Evolutionary conservation across 2,888 invertebrate genomes (phyloP).

Genomic region (Synergus laeviventris): DNA sequence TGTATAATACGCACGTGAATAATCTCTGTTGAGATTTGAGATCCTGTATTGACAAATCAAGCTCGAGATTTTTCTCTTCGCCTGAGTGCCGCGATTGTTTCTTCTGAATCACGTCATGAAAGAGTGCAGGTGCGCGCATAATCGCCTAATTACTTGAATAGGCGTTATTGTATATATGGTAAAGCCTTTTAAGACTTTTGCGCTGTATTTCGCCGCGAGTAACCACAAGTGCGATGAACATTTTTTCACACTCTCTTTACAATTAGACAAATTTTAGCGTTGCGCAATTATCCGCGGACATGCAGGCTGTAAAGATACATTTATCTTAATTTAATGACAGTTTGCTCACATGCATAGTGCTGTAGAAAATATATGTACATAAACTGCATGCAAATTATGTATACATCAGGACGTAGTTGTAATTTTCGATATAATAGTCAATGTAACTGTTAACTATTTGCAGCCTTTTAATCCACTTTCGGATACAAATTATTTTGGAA

Average conservation of each 20-base stretch:
- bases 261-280: not conserved
- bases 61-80: not conserved
- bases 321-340: not conserved
- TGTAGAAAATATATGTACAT: too few relatives aligned
- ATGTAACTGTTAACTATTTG: too few relatives aligned
- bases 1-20: not conserved
- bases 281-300: not conserved
- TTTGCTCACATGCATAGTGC: not conserved
- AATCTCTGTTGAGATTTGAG: not conserved
- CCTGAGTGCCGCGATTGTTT: not conserved
- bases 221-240: not conserved
- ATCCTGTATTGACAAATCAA: conserved; percentile 4
- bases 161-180: not conserved
- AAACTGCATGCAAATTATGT: too few relatives aligned
- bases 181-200: not conserved
- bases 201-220: not conserved
- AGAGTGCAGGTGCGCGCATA: not conserved
- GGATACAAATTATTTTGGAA: too few relatives aligned
- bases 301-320: not conserved
- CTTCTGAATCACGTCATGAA: not conserved
- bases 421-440: too few relatives aligned
- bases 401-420: too few relatives aligned
- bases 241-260: not conserved
- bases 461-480: too few relatives aligned
- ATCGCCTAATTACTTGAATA: conserved; percentile 3